Evolutionary conservation across 2,888 invertebrate species (phyloP).

Genomic region (Drosophila histrio): DNA sequence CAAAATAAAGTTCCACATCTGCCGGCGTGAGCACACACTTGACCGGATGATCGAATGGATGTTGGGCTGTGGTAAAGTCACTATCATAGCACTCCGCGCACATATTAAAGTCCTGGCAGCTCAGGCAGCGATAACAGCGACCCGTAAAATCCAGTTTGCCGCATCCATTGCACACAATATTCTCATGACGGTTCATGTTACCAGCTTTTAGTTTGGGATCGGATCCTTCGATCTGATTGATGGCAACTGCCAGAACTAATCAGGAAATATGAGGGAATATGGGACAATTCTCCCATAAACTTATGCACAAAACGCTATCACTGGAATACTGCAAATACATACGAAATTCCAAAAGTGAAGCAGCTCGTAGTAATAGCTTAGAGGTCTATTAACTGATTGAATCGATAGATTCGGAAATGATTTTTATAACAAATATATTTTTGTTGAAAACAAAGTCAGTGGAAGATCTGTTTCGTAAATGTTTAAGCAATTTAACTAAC

Average conservation of each 20-base stretch:
- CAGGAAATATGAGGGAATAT: neutral
- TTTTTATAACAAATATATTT: constrained; percentile 15
- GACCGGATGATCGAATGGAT: constrained; percentile 67
- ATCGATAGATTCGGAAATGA: constrained; percentile 29
- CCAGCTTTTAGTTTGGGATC: neutral
- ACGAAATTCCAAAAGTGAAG: constrained; percentile 36
- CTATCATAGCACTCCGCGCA: constrained; percentile 58
- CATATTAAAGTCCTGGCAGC: constrained; percentile 57
- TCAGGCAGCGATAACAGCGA: constrained; percentile 64
- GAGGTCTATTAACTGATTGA: constrained; percentile 29
- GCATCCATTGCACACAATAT: constrained; percentile 58
- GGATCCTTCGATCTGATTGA: neutral
- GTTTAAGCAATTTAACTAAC: neutral
- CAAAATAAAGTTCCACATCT: constrained; percentile 64
- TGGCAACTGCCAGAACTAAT: neutral
- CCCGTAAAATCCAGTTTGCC: constrained; percentile 50
- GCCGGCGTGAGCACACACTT: constrained; percentile 56
- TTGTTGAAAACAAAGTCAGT: constrained; percentile 31
- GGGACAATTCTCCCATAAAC: constrained; percentile 15
- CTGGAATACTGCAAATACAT: constrained; percentile 27
- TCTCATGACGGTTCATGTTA: constrained; percentile 63
- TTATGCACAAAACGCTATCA: constrained; percentile 32
- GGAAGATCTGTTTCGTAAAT: constrained; percentile 13
- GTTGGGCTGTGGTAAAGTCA: constrained; percentile 52
- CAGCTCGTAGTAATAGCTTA: constrained; percentile 22